phyloP scores from a whole-genome alignment of 1,140 invertebrate species.

The Cydia fagiglandana region DNA sequence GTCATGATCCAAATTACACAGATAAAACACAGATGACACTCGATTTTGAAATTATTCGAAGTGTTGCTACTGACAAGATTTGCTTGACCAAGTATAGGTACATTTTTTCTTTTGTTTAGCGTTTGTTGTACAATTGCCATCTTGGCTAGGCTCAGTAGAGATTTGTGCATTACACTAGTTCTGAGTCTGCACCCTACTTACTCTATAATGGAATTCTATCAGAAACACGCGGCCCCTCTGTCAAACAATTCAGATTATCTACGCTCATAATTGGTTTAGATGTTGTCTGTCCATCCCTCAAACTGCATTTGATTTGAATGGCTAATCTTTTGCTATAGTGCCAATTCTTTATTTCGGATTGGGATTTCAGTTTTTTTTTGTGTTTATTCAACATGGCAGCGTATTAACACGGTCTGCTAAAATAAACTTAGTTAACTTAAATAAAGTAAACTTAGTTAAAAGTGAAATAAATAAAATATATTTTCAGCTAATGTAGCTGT shows the following conservation, averaged over 20 bases:
- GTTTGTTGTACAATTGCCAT: too few relatives aligned
- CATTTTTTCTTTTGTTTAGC: too few relatives aligned
- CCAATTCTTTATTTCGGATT: constrained; percentile 11
- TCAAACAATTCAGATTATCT: constrained; percentile 67
- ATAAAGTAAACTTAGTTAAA: not conserved
- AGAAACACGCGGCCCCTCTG: constrained; percentile 52
- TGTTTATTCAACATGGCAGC: constrained; percentile 5
- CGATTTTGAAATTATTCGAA: too few relatives aligned
- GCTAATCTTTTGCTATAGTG: constrained; percentile 47
- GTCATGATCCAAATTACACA: too few relatives aligned
- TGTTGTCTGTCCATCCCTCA: constrained; percentile 49
- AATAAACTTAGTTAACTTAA: too few relatives aligned
- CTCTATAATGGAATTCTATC: constrained; percentile 47
- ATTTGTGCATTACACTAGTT: too few relatives aligned
- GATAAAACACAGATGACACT: too few relatives aligned
- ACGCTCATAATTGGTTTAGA: constrained; percentile 73
- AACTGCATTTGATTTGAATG: constrained; percentile 60
- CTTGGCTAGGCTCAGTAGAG: too few relatives aligned
- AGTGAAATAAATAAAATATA: not conserved
- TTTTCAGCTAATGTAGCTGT: not conserved
- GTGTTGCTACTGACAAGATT: too few relatives aligned
- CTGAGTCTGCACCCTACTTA: constrained; percentile 35
- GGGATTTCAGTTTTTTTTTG: not conserved
- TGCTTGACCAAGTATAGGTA: too few relatives aligned
- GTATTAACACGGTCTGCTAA: not conserved